Evolutionary conservation across 2,113 vertebrate genomes (phyloP), one percentile per base, ranked within the genome.

Genomic region (Eulemur rufifrons): DNA sequence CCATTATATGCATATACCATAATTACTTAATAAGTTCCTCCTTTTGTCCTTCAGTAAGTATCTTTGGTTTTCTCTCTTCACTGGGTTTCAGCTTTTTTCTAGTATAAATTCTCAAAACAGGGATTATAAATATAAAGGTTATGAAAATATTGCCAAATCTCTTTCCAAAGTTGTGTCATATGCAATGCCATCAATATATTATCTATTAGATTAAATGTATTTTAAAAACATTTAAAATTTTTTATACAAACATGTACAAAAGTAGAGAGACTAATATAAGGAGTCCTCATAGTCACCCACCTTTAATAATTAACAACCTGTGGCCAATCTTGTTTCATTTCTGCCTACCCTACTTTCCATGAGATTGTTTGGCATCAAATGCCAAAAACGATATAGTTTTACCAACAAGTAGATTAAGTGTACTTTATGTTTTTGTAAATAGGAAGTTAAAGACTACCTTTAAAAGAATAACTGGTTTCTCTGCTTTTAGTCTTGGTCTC

Each of bases 361-460:
- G 8, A 21, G 8, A 61, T 66, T 77, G 37, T 87, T 82, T 66
- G 39, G 25, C 37, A 93, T 66, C 37, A 78, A 77, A 89, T 77
- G 52, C 32, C 42, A 71, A 89, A 73, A 73, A 37, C 18, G 80
- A 54, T 59, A 66, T 25, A 10, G 42, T 85, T 47, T 91, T 56
- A 42, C 10, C 5, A 68, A 32, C 47, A 93, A 64, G 25, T 54
- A 69, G 15, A 69, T 73, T 78, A 63, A n/a, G 73, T 85, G 29
- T 64, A 71, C 61, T 29, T 95, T 80, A n/a, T 66, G 39, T 91
- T 96, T 94, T 92, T 77, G 18, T 61, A 93, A 93, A n/a, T 63
- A 86, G 64, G 9, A 64, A 71, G 68, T 81, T 69, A 76, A 71
- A 54, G 32, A 77, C 14, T 52, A 32, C 50, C 59, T 64, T 77